Conservation (phyloP, 2,113 vertebrate genomes). For the Herpailurus yagouaroundi region DNA sequence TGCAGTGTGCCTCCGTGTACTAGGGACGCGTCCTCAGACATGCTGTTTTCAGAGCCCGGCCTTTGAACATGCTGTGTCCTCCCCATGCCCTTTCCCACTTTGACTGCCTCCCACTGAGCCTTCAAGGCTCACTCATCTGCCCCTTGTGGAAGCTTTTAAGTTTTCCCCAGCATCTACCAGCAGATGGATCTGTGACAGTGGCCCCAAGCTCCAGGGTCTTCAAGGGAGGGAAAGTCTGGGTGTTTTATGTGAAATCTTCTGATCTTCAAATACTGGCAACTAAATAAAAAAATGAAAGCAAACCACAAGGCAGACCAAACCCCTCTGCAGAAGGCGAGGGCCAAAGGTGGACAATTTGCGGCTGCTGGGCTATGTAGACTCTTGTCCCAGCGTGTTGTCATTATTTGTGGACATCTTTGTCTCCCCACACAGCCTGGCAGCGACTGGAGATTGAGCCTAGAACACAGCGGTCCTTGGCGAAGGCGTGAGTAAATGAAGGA, state of each 20-base stretch:
- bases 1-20: not conserved
- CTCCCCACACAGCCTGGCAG: not conserved
- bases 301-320: not conserved
- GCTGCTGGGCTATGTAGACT: not conserved
- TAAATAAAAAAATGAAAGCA: not conserved
- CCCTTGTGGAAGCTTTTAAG: not conserved
- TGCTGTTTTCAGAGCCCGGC: not conserved
- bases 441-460: not conserved
- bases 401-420: not conserved
- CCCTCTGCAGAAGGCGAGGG: not conserved
- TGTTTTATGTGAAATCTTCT: not conserved
- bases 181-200: not conserved
- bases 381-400: not conserved
- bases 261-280: constrained; percentile 10
- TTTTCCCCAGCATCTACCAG: not conserved
- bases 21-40: not conserved
- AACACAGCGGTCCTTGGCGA: not conserved
- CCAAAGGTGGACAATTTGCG: not conserved
- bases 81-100: not conserved
- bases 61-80: not conserved
- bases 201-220: not conserved
- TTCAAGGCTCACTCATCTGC: not conserved
- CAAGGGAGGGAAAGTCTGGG: not conserved
- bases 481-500: not conserved
- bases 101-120: not conserved